Evolutionary conservation across 2,797 vertebrate species (phyloP).

Genomic region (Nannoperca obscura): DNA sequence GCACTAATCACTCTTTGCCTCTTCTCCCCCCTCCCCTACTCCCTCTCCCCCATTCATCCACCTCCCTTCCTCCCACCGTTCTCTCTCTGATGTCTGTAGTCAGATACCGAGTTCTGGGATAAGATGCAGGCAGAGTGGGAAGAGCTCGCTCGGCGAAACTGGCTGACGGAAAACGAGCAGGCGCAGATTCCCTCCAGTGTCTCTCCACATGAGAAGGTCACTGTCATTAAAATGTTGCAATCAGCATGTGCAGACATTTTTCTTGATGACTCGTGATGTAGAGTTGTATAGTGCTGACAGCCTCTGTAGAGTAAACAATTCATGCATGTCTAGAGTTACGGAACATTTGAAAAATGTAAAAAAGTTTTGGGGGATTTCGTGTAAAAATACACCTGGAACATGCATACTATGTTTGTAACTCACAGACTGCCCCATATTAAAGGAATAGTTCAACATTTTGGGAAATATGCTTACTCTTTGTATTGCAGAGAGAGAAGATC

Average conservation of each 20-base stretch:
- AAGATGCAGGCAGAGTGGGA: conserved; percentile 99
- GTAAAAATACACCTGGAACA: background rate
- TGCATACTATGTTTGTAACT: no score
- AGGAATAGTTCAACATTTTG: background rate
- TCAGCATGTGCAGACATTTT: conserved; percentile 6
- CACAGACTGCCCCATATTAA: background rate
- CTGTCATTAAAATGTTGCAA: conserved; percentile 30
- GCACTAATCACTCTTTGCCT: conserved; percentile 52
- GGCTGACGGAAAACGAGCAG: conserved; percentile 94
- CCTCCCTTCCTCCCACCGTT: conserved; percentile 1
- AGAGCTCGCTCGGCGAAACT: conserved; percentile 97
- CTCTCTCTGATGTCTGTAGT: conserved; percentile 83
- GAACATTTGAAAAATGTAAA: background rate
- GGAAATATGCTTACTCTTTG: background rate
- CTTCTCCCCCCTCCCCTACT: conserved; percentile 14
- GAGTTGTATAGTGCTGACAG: background rate
- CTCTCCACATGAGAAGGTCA: conserved; percentile 96
- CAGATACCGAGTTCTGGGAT: conserved; percentile 99
- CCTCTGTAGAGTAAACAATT: conserved; percentile 1
- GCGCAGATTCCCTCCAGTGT: conserved; percentile 88
- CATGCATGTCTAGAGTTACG: background rate
- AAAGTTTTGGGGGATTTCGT: no score
- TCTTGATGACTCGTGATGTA: conserved; percentile 9
- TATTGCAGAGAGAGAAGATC: no score
- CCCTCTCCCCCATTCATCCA: background rate